Evolutionary conservation across 2,797 vertebrate genomes (phyloP), one percentile per base, ranked within the genome.

Genomic region (Cirrhinus molitorella): DNA sequence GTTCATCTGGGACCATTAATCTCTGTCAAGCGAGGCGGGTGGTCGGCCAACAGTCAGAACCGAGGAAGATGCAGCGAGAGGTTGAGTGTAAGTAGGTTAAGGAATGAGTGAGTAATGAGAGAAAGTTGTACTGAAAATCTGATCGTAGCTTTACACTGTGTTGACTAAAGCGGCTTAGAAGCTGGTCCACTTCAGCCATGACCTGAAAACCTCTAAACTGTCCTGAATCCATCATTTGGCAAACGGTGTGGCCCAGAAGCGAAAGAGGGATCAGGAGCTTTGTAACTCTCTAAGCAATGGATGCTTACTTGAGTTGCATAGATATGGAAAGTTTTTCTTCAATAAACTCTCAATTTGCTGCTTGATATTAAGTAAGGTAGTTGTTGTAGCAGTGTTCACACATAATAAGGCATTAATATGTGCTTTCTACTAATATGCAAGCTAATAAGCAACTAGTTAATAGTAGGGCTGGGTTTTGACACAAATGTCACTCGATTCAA

Each of bases 1-100:
- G 73, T 81, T 90, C 87, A 90, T 91, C 78, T 79, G 65, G 25
- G 83, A 87, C 88, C 89, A 90, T 83, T 89, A 88, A 92, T 94
- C 87, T 84, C 73, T 84, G 85, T 86, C 66, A 72, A 34, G 71
- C 76, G 25, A 87, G 49, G 59, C 49, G 31, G 70, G n/a, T 78
- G 68, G 77, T 77, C 51, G 37, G 45, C 63, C 51, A 83, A 34
- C 70, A 76, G 75, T 21, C 13, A 57, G 67, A 77, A 57, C 13
- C 3, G 40, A 80, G 65, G 59, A 82, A 17, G 61, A 73, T 76
- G 28, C 12, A 57, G 23, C 37, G 45, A 61, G 78, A 67, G 49
- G 53, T n/a, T 19, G 77, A 49, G 74, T 57, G 76, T 53, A 57
- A 67, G 37, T 47, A 71, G 47, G 80, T 73, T 78, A 78, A 70